Evolutionary conservation across 2,797 vertebrate genomes (phyloP), one percentile per base, ranked within the genome.

Genomic region (Semotilus atromaculatus): DNA sequence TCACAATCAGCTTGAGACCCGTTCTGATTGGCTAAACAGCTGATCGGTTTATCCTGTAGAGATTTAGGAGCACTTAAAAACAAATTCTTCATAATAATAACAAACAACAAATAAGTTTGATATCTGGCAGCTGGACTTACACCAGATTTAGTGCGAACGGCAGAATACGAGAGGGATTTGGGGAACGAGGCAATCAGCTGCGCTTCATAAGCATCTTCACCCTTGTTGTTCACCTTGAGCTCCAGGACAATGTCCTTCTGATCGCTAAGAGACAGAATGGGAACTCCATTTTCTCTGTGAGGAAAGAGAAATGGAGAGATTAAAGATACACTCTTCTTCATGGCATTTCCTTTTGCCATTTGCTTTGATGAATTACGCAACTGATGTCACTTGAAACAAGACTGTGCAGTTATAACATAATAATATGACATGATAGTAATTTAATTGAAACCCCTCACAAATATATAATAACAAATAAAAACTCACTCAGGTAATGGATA

Each of bases 151-250:
- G 2, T 2, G 8, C 70, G 85, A 74, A 29, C 86, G 0, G 93
- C 80, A 0, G 97, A 96, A 78, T 97, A 99, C 0, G 96, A 96
- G 82, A 99, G 91, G 4, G 95, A 94, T 45, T 87, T 90, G 0
- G 97, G 97, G 82, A 99, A 95, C 13, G 88, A 90, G 19, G 94
- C 95, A 0, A 88, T 53, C 40, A 99, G 78, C 51, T 86, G 91
- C 0, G 98, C 96, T 91, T 99, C 98, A 4, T 99, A 95, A 0
- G 98, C 98, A 16, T 97, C 97, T 7, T 99, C 98, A 6, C 97
- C 97, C 31, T 34, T 72, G 88, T 99, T 99, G 78, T 94, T 96
- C 88, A 99, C 97, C 0, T 86, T 98, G 89, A 99, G 93, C 94
- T 99, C 97, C 90, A 99, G 91, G 51, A 95, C 94, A 72, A 99